Conservation (phyloP, 1,140 invertebrate species). For the Macrotrachela quadricornifera region DNA sequence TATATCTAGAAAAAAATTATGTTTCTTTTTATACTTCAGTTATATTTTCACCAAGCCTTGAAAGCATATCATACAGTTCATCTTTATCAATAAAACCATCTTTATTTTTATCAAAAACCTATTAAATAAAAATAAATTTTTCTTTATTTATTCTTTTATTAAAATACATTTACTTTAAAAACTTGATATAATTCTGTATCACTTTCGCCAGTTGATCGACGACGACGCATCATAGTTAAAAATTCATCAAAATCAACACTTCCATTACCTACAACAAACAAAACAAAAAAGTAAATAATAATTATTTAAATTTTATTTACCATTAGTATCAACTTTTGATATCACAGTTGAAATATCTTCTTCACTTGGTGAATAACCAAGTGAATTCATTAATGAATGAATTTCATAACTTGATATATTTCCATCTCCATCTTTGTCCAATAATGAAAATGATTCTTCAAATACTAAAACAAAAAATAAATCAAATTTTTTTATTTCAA, state of each 20-base stretch:
- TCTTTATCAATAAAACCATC: slow-evolving; percentile 8
- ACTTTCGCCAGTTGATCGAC: neutral
- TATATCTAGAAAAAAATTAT: neutral
- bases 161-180: neutral
- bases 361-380: slow-evolving; percentile 1
- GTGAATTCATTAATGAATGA: slow-evolving; percentile 2
- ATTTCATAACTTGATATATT: slow-evolving; percentile 5
- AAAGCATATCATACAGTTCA: slow-evolving; percentile 1
- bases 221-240: slow-evolving; percentile 1
- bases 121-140: neutral
- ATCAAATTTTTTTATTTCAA: neutral
- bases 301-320: neutral
- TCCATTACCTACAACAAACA: slow-evolving; percentile 1
- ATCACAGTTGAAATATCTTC: slow-evolving; percentile 1
- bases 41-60: slow-evolving; percentile 1
- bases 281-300: neutral
- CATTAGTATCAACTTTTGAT: neutral
- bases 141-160: neutral
- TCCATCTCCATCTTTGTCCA: slow-evolving; percentile 8
- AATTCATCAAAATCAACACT: slow-evolving; percentile 8
- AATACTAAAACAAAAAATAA: neutral
- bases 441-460: slow-evolving; percentile 7
- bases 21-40: neutral
- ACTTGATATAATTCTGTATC: slow-evolving; percentile 4
- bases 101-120: slow-evolving; percentile 8